Base-by-base conservation (phyloP, 2,797 vertebrate species). In the Tachyglossus aculeatus region DNA sequence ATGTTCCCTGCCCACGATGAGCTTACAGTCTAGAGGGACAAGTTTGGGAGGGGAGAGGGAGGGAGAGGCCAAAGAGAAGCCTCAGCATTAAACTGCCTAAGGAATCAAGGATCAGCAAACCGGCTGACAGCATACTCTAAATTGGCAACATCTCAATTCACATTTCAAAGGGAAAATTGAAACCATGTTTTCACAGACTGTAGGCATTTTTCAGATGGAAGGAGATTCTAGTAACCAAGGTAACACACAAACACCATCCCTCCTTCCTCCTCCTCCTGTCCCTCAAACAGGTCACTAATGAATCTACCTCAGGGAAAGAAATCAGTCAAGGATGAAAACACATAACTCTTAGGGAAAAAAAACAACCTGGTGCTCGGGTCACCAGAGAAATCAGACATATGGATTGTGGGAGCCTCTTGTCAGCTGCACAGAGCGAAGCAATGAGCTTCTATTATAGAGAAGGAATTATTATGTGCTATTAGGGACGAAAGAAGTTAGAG, bases 151-250 rank as follows among this genome's bases (percentile, higher is more conserved):
- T 6, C 57, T 71, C 44, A 15, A 33, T 70, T 51, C 22, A 27
- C 36, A 44, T 76, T 69, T 81, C 76, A 74, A 84, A 80, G 69
- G 58, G 66, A 61, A 78, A 86, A 88, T 82, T 71, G 70, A 84
- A 85, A 81, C 68, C 77, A 78, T 75, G 63, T 75, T 82, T 85
- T 78, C 33, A 21, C 53, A 27, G 62, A 71, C 74, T 69, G 66
- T 57, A 74, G 51, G 48, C 48, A 53, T 44, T 56, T n/a, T 25
- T 60, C 71, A 70, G 68, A 79, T 66, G 80, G 72, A 78, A 86
- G 77, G 68, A 18, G 62, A 72, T 67, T 68, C 57, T 43, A 68
- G 73, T 78, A 67, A 62, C 82, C 81, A 82, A 55, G 67, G 65
- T 61, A 80, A 81, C 29, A 0, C 38, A 33, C 48, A 88, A 84